phyloP scores from a whole-genome alignment of 2,888 invertebrate genomes.

The Parthenolecanium corni region DNA sequence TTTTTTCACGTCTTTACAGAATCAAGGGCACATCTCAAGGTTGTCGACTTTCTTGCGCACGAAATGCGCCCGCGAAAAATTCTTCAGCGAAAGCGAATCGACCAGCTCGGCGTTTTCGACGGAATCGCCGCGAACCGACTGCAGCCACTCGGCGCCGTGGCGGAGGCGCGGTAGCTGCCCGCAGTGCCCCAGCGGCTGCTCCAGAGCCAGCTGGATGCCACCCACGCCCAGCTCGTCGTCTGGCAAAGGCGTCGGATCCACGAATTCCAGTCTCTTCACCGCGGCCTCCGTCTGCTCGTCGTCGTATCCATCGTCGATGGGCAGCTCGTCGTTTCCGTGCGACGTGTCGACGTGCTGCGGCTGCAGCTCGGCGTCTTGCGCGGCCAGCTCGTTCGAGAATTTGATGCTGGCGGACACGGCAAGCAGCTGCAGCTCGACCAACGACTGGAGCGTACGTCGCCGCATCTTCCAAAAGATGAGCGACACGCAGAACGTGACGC shows the following conservation, averaged over 20 bases:
- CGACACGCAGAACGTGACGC: background rate
- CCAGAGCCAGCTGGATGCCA: no score
- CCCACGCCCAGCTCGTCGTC: no score
- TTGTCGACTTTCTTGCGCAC: conserved; percentile 10
- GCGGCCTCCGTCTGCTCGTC: conserved; percentile 18
- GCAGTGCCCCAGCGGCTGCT: background rate
- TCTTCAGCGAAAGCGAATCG: no score
- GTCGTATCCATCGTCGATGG: conserved; percentile 19
- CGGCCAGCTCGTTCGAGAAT: conserved; percentile 1
- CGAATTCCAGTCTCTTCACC: background rate
- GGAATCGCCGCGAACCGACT: background rate
- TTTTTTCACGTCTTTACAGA: no score
- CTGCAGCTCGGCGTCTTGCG: background rate
- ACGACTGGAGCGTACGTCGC: background rate
- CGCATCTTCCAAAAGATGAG: background rate
- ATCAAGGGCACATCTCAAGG: conserved; percentile 19
- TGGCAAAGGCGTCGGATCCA: no score
- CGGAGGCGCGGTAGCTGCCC: background rate
- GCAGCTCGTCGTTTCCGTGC: conserved; percentile 16
- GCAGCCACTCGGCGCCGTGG: background rate
- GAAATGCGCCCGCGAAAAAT: background rate
- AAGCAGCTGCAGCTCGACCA: background rate
- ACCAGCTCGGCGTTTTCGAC: background rate
- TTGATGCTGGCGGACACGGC: background rate
- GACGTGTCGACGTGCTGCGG: conserved; percentile 5